A percentile compares a stretch with the other conserved stretches of the same genome.
phyloP scores from a whole-genome alignment of 2,888 invertebrate species.

The Panorpa germanica region DNA sequence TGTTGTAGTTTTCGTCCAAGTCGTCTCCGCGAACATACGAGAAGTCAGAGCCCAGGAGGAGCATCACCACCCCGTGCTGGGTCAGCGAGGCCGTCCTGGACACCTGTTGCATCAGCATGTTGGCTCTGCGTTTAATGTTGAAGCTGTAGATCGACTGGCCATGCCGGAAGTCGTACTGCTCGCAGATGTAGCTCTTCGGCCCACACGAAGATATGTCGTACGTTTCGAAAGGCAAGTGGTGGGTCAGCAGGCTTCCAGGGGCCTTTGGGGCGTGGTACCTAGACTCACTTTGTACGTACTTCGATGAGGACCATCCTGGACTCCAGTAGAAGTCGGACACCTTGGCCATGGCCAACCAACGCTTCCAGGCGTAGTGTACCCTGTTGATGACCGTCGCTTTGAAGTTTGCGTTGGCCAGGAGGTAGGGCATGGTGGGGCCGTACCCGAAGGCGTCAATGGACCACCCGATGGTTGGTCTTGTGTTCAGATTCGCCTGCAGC shows the following conservation, averaged over 20 bases:
- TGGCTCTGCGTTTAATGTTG: constrained; percentile 61
- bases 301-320: constrained; percentile 69
- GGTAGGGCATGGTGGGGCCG: constrained; percentile 70
- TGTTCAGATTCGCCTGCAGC: constrained; percentile 54
- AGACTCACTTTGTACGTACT: too few relatives aligned
- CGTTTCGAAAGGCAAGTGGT: constrained; percentile 79
- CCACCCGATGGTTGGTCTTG: constrained; percentile 57
- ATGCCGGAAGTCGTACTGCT: constrained; percentile 59
- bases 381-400: constrained; percentile 69
- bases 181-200: constrained; percentile 63
- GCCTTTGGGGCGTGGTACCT: constrained; percentile 26
- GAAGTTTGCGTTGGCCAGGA: constrained; percentile 59
- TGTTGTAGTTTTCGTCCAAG: constrained; percentile 78
- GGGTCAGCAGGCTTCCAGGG: constrained; percentile 43
- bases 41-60: constrained; percentile 85
- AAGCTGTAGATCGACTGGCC: constrained; percentile 57
- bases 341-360: constrained; percentile 61
- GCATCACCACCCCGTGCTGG: constrained; percentile 68
- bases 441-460: constrained; percentile 89
- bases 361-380: constrained; percentile 82
- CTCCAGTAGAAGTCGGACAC: constrained; percentile 74
- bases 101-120: constrained; percentile 63
- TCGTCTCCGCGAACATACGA: constrained; percentile 64
- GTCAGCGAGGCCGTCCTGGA: constrained; percentile 65
- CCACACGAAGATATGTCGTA: constrained; percentile 87